Percentiles rank a stretch among this genome's conserved stretches.
These are phyloP conservation scores for Spinibarbus caldwelli DNA, from an alignment of 2,797 vertebrate species.

Conservation along the genomic window DNA sequence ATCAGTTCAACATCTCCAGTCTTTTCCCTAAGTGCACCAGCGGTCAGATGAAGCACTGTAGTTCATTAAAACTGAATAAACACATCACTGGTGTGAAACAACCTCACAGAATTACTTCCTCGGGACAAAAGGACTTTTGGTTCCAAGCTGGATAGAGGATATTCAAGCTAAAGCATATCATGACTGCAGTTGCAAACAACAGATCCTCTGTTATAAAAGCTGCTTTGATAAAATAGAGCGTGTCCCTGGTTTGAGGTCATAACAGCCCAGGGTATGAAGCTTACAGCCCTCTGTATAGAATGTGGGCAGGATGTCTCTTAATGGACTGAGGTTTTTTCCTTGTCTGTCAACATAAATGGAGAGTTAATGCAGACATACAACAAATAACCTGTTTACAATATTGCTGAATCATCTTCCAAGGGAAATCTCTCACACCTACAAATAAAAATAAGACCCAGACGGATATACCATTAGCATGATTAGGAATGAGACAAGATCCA, in stretches of 20 bases:
- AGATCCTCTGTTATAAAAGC: constrained; percentile 11
- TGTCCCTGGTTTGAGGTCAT: constrained; percentile 33
- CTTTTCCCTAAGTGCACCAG: not conserved
- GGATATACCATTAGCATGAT: not conserved
- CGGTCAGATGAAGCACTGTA: constrained; percentile 21
- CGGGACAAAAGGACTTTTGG: constrained; percentile 14
- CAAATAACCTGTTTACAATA: not conserved
- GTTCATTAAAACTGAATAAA: constrained; percentile 32
- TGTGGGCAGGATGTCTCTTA: constrained; percentile 16
- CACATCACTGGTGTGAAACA: constrained; percentile 38
- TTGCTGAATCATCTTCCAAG: not conserved
- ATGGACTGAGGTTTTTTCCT: constrained; percentile 24
- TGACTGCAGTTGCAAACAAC: constrained; percentile 2
- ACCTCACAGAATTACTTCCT: constrained; percentile 14
- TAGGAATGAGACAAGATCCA: not conserved
- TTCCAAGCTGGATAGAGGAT: constrained; percentile 2
- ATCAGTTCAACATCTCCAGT: constrained; percentile 1
- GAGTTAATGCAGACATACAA: not conserved
- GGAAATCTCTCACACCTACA: not conserved
- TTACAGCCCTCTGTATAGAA: constrained; percentile 25
- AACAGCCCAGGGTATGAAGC: not conserved
- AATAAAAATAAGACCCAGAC: not conserved
- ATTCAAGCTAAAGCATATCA: constrained; percentile 19
- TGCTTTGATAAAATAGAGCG: constrained; percentile 13
- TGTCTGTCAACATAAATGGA: constrained; percentile 24